Percentiles rank a stretch among this genome's conserved stretches.
These are phyloP conservation scores for Callocephalon fimbriatum DNA, from an alignment of 2,113 vertebrate genomes.

Conservation along the genomic window DNA sequence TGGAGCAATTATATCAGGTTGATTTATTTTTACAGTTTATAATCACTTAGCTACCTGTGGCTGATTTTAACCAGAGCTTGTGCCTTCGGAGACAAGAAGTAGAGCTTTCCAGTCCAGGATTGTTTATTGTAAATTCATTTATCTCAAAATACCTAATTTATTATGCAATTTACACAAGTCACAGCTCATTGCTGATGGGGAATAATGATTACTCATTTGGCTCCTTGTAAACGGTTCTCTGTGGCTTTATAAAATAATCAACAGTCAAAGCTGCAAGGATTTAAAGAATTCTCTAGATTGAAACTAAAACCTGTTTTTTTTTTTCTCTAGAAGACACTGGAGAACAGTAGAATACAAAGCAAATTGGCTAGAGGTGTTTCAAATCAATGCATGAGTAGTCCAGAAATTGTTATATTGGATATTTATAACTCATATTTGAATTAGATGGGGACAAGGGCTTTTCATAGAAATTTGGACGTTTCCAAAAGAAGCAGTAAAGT, in stretches of 20 bases:
- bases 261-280: constrained; percentile 31
- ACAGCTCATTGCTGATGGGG: constrained; percentile 56
- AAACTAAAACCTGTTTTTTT: background rate
- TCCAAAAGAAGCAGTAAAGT: background rate
- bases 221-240: constrained; percentile 64
- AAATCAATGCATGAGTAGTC: background rate
- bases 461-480: background rate
- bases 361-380: constrained; percentile 1
- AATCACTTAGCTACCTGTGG: constrained; percentile 86
- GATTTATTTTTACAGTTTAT: constrained; percentile 85
- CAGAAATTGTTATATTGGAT: background rate
- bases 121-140: constrained; percentile 74
- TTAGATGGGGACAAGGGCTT: background rate
- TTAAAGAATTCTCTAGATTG: constrained; percentile 39
- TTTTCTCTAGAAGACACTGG: background rate
- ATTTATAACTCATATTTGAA: background rate
- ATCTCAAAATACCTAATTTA: constrained; percentile 63
- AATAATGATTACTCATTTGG: constrained; percentile 71
- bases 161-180: constrained; percentile 66
- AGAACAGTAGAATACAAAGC: background rate
- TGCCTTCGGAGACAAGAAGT: constrained; percentile 75
- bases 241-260: constrained; percentile 66
- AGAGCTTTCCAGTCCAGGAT: constrained; percentile 63
- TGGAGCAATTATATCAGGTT: constrained; percentile 83
- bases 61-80: constrained; percentile 78